Evolutionary conservation across 2,113 vertebrate species (phyloP).

Genomic region (Dissostichus mawsoni): DNA sequence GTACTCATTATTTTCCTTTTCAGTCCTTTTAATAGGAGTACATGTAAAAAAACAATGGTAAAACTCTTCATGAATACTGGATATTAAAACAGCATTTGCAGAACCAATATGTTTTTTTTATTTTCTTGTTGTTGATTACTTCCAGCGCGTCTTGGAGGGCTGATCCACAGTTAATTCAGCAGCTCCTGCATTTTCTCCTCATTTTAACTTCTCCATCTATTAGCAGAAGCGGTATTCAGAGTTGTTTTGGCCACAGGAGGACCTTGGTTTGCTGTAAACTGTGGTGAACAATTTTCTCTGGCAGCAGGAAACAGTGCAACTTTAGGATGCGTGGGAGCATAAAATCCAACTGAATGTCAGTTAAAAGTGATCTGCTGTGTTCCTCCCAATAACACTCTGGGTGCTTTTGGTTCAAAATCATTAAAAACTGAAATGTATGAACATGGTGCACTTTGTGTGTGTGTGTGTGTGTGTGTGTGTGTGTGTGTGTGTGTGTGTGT

Average conservation of each 20-base stretch:
- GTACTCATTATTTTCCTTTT: conserved; percentile 7
- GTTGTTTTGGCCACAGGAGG: conserved; percentile 12
- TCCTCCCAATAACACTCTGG: conserved; percentile 12
- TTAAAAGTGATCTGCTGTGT: conserved; percentile 18
- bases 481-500: conserved; percentile 1
- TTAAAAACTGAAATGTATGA: conserved; percentile 16
- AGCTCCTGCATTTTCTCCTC: conserved; percentile 18
- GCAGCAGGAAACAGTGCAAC: conserved; percentile 12
- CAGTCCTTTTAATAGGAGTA: background rate
- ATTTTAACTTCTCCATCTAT: conserved; percentile 36
- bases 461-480: background rate
- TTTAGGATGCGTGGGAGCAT: conserved; percentile 29
- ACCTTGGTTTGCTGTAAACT: conserved; percentile 26
- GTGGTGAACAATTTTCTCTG: conserved; percentile 22
- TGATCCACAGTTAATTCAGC: conserved; percentile 20
- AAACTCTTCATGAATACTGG: background rate
- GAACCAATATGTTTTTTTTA: background rate
- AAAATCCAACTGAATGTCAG: conserved; percentile 30
- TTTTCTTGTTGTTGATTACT: conserved; percentile 17
- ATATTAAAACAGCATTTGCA: background rate
- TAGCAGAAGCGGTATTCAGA: conserved; percentile 20
- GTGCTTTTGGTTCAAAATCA: background rate
- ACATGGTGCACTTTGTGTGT: conserved; percentile 7
- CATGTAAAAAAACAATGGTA: background rate
- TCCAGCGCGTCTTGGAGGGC: background rate